These are phyloP conservation scores for Micropoecilia bifurca DNA, from an alignment of 2,797 vertebrate species.

Conservation along the genomic window DNA sequence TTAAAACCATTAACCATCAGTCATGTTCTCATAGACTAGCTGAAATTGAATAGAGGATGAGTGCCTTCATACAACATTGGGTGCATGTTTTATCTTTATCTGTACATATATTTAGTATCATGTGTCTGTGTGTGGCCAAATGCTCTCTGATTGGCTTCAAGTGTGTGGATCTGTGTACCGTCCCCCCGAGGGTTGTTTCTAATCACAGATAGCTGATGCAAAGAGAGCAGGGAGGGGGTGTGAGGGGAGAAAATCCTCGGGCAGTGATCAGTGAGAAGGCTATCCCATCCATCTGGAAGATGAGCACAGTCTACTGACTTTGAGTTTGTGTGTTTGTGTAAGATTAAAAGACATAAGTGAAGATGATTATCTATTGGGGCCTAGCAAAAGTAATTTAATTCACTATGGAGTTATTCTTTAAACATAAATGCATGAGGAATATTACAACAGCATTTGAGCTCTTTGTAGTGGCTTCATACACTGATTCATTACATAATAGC, in stretches of 20 bases:
- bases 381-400: slow-evolving; percentile 2
- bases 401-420: neutral
- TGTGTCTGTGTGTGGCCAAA: slow-evolving; percentile 11
- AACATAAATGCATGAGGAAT: neutral
- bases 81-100: slow-evolving; percentile 8
- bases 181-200: slow-evolving; percentile 63
- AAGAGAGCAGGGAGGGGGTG: slow-evolving; percentile 34
- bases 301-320: slow-evolving; percentile 52
- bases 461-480: neutral
- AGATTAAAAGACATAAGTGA: neutral
- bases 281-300: slow-evolving; percentile 75
- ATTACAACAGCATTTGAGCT: neutral
- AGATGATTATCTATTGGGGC: neutral
- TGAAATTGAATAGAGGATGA: slow-evolving; percentile 17
- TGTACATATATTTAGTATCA: slow-evolving; percentile 15
- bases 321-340: slow-evolving; percentile 18
- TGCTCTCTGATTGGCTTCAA: slow-evolving; percentile 37
- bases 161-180: slow-evolving; percentile 29
- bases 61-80: neutral
- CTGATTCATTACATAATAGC: neutral
- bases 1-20: slow-evolving; percentile 69
- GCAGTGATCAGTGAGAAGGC: slow-evolving; percentile 68
- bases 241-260: slow-evolving; percentile 44
- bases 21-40: slow-evolving; percentile 21
- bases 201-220: slow-evolving; percentile 78